Base-by-base conservation (phyloP, 2,797 vertebrate species). In the Girardinus metallicus region DNA sequence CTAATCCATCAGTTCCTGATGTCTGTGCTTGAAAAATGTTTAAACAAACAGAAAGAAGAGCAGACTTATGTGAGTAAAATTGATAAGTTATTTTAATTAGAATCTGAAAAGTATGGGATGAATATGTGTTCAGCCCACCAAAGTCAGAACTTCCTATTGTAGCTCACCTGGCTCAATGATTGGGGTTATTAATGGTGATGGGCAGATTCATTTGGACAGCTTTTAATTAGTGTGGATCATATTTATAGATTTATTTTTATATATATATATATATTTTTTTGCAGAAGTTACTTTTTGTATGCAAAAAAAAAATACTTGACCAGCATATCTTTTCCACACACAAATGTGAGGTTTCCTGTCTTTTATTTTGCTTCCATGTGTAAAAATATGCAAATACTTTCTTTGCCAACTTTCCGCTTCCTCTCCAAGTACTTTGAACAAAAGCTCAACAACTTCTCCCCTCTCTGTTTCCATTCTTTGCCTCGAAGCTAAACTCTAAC, bases 291-390 rank as follows among this genome's bases (percentile, higher is more conserved):
- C 3, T 66, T 66, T 39, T 66, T 55, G 53, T 12, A n/a, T 4
- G 4, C 1, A 9, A 1, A 53, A 51, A 31, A 36, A 64, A 31
- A 62, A 18, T 39, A 34, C 60, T 62, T 68, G 64, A 43, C 64
- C 8, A 13, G 76, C 72, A 75, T 74, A 15, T 12, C 39, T 80
- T 60, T 44, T 18, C 23, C 0, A 15, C 62, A 83, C 73, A 85
- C 79, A 11, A 73, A 72, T 16, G 21, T 9, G 2, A 72, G n/a
- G n/a, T 49, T 73, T 73, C n/a, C 43, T 36, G 16, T 34, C 15
- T 26, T 26, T 6, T 41, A 11, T 39, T 31, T 36, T 66, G 5
- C 36, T 49, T 34, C 3, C 34, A 49, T 11, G 31, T 73, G 31
- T 36, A 49, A 26, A 51, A 5, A 36, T 1, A 51, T 36, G 11